Evolutionary conservation across 2,888 invertebrate genomes (phyloP), one percentile per base, ranked within the genome.

Genomic region (Coleophora deauratella): DNA sequence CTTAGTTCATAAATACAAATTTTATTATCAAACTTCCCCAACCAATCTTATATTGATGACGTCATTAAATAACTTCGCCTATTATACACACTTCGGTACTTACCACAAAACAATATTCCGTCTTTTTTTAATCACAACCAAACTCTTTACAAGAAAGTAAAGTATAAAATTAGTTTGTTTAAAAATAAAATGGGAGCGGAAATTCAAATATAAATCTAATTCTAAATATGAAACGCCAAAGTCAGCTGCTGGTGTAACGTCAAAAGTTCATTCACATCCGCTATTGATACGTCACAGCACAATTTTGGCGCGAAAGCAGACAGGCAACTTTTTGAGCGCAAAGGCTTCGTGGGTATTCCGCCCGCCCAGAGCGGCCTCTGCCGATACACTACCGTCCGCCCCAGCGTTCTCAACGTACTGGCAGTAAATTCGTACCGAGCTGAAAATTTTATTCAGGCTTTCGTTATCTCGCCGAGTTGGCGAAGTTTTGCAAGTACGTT

Each of bases 321-420:
- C 3, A 21, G 21, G 3, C 6, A 21, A 21, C 21, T 21, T 11
- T 32, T 28, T n/a, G 31, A 31, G n/a, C 31, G 31, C 31, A 11
- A 31, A 31, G 31, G 31, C 31, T 31, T 31, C 42, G 48, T 42
- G 62, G 65, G 64, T 58, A 62, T 57, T 45, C 48, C 72, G 65
- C 60, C 76, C 74, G 72, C 68, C 72, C 67, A 45, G 51, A 57
- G 54, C 62, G 49, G 57, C 68, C 65, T 53, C 60, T 45, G 45
- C 49, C 55, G 57, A 55, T 49, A 54, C 52, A 80, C 81, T 78
- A 72, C 73, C 76, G 79, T 69, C 67, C 74, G 72, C 68, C 73
- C 61, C 43, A 41, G 41, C 40, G 36, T 37, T 40, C 31, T 27
- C 35, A 34, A 43, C 46, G 49, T 50, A 55, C 61, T 59, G 59